These are phyloP conservation scores for Temnothorax nylanderi DNA, from an alignment of 1,140 invertebrate genomes.

Conservation along the genomic window DNA sequence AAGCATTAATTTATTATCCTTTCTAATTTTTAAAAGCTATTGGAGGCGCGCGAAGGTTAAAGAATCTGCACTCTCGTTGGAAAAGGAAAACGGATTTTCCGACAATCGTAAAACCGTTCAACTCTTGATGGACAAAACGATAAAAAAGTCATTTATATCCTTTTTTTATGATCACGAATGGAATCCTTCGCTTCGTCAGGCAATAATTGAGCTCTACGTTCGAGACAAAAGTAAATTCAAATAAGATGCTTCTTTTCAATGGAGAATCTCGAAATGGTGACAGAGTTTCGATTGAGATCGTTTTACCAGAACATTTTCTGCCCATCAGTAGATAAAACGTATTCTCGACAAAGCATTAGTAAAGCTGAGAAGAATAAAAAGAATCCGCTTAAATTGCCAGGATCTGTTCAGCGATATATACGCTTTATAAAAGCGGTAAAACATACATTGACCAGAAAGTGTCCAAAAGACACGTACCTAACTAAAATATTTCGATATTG, in stretches of 20 bases:
- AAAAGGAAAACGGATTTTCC: slow-evolving; percentile 30
- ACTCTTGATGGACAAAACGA: slow-evolving; percentile 28
- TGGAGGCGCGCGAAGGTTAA: background rate
- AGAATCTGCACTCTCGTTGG: background rate
- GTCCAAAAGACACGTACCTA: background rate
- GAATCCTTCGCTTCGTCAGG: slow-evolving; percentile 50
- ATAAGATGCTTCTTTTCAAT: slow-evolving; percentile 44
- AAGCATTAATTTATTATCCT: slow-evolving; percentile 59
- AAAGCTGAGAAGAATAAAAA: slow-evolving; percentile 20
- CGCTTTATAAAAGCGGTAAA: slow-evolving; percentile 18
- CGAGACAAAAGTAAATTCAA: slow-evolving; percentile 59
- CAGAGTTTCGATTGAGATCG: slow-evolving; percentile 51
- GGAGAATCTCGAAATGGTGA: slow-evolving; percentile 39
- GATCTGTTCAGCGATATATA: background rate
- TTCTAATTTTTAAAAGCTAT: slow-evolving; percentile 44
- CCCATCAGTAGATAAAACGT: slow-evolving; percentile 22
- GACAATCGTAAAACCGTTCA: slow-evolving; percentile 38
- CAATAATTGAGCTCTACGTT: slow-evolving; percentile 53
- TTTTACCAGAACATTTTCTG: slow-evolving; percentile 41
- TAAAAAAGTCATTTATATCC: slow-evolving; percentile 35
- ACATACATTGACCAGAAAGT: background rate
- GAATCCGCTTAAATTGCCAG: background rate
- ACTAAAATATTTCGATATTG: background rate
- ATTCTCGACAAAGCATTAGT: slow-evolving; percentile 41
- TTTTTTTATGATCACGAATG: slow-evolving; percentile 39